Base-by-base conservation (phyloP, 2,797 vertebrate species). In the Enteromius argenteus region DNA sequence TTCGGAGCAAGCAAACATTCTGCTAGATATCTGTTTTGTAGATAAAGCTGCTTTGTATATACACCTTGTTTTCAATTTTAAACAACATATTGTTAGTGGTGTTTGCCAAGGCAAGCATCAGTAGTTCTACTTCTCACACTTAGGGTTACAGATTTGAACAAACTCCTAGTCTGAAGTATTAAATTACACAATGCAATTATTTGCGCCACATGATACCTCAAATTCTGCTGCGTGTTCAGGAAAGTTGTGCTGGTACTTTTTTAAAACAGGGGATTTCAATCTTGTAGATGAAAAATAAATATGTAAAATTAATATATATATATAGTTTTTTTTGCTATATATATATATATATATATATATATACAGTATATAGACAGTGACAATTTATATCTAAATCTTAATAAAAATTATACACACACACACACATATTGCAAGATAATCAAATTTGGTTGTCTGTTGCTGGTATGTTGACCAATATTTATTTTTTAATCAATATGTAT, bases 1-100 rank as follows among this genome's bases (percentile, higher is more conserved):
- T 75, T 73, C 6, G n/a, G 79, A 80, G 68, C 44, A 60, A 78
- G 82, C 60, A 71, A 84, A 84, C 75, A 79, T 58, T 68, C 64
- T 35, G 21, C 10, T 17, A 9, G 77, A 49, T 30, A 11, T 75
- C 51, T 81, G 44, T 21, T 67, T 39, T 37, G 44, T 15, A n/a
- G 72, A 74, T 79, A 39, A 39, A 39, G 11, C 14, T n/a, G 32
- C 49, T 49, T 35, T 37, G 46, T 56, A n/a, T 23, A 39, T 66
- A 42, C 60, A 53, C 3, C 60, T 75, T 66, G 6, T 35, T 74
- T 58, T 67, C 72, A 83, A 30, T 51, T 39, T 35, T 66, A 66
- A 51, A 39, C 27, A 58, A 49, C 58, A 46, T 30, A 10, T n/a
- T 15, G 39, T 72, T 15, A 49, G 44, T 1, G 32, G 27, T 37